Evolutionary conservation across 2,888 invertebrate species (phyloP), one percentile per base, ranked within the genome.

Genomic region (Tiphia femorata): DNA sequence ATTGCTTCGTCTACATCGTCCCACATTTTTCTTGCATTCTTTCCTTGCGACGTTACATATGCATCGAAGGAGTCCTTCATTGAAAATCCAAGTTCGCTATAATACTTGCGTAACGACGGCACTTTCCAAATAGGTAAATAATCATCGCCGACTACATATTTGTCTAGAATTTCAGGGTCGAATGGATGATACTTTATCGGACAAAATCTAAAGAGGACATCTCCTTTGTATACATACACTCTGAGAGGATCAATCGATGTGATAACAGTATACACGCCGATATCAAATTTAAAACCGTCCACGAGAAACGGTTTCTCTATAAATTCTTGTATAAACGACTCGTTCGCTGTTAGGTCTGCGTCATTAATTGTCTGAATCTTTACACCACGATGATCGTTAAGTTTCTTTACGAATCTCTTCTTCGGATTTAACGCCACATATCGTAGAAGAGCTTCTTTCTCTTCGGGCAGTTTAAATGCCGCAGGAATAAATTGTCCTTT

Each of bases 41-140:
- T 88, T 0, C 91, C 91, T 86, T 88, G 81, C 27, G 87, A 86
- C 43, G 84, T 84, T 0, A 91, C 86, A 73, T 92, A 94, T 0
- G 92, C 89, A 79, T 96, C 93, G 64, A 98, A 92, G 1, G 95
- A 88, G 46, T 93, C 92, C 77, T 92, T 94, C 93, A 96, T 96
- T 3, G 93, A 90, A 70, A 91, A 91, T 1, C 93, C 92, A 30
- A 92, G 84, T 0, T 87, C 86, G 0, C 87, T 88, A 77, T 92
- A 93, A 58, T 90, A 90, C 64, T 89, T 88, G 14, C 88, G 87
- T 33, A 95, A 82, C 0, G 91, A 91, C 0, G 94, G 92, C 5
- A 98, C 91, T 80, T 97, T 88, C 98, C 98, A 98, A 7, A 93
- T 91, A 0, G 98, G 98, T 35, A 95, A 85, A 80, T 98, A 98